Percentiles rank a stretch among this genome's conserved stretches.
Evolutionary conservation across 1,140 invertebrate genomes (phyloP).

Genomic region (Psix sp.): DNA sequence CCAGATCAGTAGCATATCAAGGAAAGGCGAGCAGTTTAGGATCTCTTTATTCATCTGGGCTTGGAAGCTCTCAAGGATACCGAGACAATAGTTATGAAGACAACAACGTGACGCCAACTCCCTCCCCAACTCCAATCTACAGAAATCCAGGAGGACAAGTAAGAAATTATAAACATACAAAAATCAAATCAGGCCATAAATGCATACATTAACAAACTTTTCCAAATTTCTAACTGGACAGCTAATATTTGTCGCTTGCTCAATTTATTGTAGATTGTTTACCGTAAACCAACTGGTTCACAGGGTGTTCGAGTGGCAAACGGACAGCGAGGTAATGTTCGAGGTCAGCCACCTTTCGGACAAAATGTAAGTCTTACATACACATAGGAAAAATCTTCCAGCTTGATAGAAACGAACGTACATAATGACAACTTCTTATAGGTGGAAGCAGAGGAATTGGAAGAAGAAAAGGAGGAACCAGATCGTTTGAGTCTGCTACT

Average conservation of each 20-base stretch:
- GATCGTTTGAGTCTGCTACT: slow-evolving; percentile 87
- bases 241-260: background rate
- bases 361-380: slow-evolving; percentile 35
- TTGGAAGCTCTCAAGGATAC: slow-evolving; percentile 66
- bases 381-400: background rate
- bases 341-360: slow-evolving; percentile 54
- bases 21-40: slow-evolving; percentile 68
- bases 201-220: too few relatives aligned
- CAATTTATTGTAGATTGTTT: slow-evolving; percentile 35
- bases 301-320: slow-evolving; percentile 59
- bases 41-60: slow-evolving; percentile 67
- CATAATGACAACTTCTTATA: slow-evolving; percentile 7
- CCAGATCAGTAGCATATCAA: slow-evolving; percentile 67
- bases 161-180: too few relatives aligned
- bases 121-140: slow-evolving; percentile 70
- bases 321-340: slow-evolving; percentile 48
- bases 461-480: slow-evolving; percentile 89
- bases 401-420: background rate
- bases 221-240: too few relatives aligned
- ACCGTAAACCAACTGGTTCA: slow-evolving; percentile 61
- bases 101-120: slow-evolving; percentile 74
- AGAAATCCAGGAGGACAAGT: slow-evolving; percentile 60
- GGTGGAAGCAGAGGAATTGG: slow-evolving; percentile 79
- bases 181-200: too few relatives aligned
- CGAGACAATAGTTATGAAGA: slow-evolving; percentile 76